Evolutionary conservation across 2,888 invertebrate genomes (phyloP).

Genomic region (Yponomeuta malinellus): DNA sequence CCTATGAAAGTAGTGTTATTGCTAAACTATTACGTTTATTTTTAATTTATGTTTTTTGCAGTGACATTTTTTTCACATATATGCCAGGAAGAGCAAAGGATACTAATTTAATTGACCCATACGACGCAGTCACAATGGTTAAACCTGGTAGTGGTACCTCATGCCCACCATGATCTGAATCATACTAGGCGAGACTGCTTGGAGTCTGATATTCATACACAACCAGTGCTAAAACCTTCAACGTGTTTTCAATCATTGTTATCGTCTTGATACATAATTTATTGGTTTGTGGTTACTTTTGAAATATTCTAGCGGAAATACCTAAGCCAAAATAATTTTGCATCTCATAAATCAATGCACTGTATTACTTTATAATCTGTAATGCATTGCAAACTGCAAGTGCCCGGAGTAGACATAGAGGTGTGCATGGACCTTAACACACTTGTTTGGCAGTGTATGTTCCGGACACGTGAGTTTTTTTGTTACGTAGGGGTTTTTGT

Average conservation of each 20-base stretch:
- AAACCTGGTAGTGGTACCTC: slow-evolving; percentile 24
- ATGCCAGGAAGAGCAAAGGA: slow-evolving; percentile 62
- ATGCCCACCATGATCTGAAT: background rate
- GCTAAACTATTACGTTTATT: background rate
- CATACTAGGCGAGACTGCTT: background rate
- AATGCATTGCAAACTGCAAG: too few species aligned
- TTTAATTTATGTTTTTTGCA: slow-evolving; percentile 32
- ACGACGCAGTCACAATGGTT: slow-evolving; percentile 42
- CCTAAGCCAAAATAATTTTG: too few species aligned
- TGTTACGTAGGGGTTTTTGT: background rate
- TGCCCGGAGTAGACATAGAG: too few species aligned
- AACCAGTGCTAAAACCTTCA: too few species aligned
- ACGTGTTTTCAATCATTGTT: too few species aligned
- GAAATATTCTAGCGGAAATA: too few species aligned
- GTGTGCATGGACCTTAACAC: too few species aligned
- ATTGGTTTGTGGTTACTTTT: too few species aligned
- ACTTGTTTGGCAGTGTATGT: background rate
- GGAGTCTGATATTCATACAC: too few species aligned
- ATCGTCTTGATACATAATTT: too few species aligned
- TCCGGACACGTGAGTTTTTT: background rate
- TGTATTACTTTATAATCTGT: too few species aligned
- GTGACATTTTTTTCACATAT: slow-evolving; percentile 60
- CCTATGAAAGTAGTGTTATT: background rate
- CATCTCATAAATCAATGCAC: too few species aligned
- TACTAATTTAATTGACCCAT: slow-evolving; percentile 52